phyloP scores from a whole-genome alignment of 2,888 invertebrate genomes.

The Trachelus iudaicus region DNA sequence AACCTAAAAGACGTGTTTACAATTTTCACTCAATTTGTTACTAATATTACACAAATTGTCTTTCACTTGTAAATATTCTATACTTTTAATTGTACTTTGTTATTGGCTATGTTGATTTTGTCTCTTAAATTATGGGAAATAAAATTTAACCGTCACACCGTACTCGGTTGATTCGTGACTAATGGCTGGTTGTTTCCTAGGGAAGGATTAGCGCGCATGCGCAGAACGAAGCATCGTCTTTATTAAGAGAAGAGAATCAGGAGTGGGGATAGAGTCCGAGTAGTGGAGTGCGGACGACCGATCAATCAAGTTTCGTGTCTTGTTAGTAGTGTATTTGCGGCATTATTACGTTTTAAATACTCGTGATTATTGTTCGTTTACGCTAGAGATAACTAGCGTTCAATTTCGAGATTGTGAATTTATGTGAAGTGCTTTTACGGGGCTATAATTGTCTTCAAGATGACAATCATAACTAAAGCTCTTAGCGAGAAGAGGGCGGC shows the following conservation, averaged over 20 bases:
- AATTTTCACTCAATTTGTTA: neutral
- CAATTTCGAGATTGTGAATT: neutral
- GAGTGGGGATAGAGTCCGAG: neutral
- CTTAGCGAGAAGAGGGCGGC: slow-evolving; percentile 76
- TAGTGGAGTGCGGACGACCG: neutral
- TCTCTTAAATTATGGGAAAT: neutral
- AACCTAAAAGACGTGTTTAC: neutral
- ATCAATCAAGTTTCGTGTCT: slow-evolving; percentile 1
- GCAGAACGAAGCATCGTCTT: neutral
- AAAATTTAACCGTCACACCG: neutral
- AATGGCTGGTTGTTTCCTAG: neutral
- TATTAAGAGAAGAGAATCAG: neutral
- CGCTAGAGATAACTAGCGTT: neutral
- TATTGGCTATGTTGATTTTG: neutral
- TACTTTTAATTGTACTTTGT: neutral
- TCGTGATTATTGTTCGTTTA: neutral
- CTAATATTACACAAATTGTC: neutral
- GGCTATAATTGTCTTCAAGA: slow-evolving; percentile 57
- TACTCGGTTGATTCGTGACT: neutral
- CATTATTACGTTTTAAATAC: neutral
- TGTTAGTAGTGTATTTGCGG: neutral
- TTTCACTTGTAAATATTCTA: neutral
- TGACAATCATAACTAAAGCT: slow-evolving; percentile 86
- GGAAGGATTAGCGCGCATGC: neutral
- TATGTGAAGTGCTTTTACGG: neutral